These are phyloP conservation scores for Struthio camelus DNA, from an alignment of 2,113 vertebrate species.

Conservation along the genomic window DNA sequence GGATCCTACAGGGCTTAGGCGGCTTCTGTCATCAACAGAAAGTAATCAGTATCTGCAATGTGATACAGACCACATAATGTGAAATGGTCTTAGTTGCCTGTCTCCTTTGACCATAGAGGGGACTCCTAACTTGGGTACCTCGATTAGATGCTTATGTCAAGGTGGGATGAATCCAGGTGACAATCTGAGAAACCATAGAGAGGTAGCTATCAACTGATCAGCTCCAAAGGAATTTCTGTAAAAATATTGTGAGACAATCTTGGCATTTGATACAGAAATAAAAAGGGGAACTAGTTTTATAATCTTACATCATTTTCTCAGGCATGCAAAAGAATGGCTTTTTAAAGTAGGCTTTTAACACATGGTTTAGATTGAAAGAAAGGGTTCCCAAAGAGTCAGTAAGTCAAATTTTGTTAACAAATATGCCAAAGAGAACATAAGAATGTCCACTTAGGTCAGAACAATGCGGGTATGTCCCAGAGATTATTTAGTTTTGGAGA, in stretches of 20 bases:
- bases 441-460: not conserved
- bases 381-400: not conserved
- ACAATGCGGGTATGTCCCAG: not conserved
- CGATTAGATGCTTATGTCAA: rapidly evolving
- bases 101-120: not conserved
- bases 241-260: not conserved
- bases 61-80: not conserved
- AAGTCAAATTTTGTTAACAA: not conserved
- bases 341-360: not conserved
- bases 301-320: not conserved
- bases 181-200: not conserved
- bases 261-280: not conserved
- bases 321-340: not conserved
- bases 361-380: too few relatives aligned
- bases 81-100: not conserved
- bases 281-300: not conserved
- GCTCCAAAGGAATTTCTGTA: not conserved
- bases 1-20: not conserved
- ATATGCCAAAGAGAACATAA: not conserved
- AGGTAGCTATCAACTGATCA: not conserved
- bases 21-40: not conserved
- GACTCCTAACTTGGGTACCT: not conserved
- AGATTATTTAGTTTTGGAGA: not conserved
- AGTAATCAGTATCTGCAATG: not conserved
- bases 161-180: not conserved